Evolutionary conservation across 2,797 vertebrate genomes (phyloP).

Genomic region (Acanthurus leucopareius): DNA sequence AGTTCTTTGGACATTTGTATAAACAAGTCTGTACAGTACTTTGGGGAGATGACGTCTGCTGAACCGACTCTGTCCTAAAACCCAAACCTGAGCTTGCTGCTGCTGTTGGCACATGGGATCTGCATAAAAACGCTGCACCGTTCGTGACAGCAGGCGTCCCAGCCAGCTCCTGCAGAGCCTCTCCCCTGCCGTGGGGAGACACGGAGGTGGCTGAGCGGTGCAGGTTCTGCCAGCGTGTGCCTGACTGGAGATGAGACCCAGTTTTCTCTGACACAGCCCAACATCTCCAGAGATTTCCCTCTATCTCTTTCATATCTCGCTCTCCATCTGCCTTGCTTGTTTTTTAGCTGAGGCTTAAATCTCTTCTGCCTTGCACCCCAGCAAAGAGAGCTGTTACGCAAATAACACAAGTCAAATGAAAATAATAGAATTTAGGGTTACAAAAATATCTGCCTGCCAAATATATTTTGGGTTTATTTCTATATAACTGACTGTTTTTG

Average conservation of each 20-base stretch:
- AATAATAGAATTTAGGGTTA: neutral
- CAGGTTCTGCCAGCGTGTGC: conserved; percentile 68
- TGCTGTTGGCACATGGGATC: conserved; percentile 35
- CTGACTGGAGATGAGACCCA: conserved; percentile 72
- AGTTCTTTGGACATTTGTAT: conserved; percentile 18
- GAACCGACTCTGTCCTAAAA: conserved; percentile 31
- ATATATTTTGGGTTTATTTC: conserved; percentile 1
- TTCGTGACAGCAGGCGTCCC: conserved; percentile 42
- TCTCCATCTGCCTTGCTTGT: conserved; percentile 53
- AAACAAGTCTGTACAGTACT: neutral
- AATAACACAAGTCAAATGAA: conserved; percentile 49
- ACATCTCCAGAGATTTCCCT: conserved; percentile 69
- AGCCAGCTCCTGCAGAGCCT: conserved; percentile 44
- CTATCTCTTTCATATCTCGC: conserved; percentile 52
- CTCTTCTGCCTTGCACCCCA: conserved; percentile 22
- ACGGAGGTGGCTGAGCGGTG: conserved; percentile 67
- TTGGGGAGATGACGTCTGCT: conserved; percentile 13
- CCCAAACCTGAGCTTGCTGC: conserved; percentile 14
- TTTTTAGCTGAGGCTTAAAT: conserved; percentile 54
- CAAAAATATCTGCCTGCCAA: conserved; percentile 8
- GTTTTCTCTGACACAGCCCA: conserved; percentile 70
- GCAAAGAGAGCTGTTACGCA: conserved; percentile 30
- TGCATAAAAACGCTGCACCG: conserved; percentile 30
- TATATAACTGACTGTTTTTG: conserved; percentile 3
- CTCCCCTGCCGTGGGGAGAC: conserved; percentile 54